Evolutionary conservation across 2,888 invertebrate genomes (phyloP).

Genomic region (Clostera curtula): DNA sequence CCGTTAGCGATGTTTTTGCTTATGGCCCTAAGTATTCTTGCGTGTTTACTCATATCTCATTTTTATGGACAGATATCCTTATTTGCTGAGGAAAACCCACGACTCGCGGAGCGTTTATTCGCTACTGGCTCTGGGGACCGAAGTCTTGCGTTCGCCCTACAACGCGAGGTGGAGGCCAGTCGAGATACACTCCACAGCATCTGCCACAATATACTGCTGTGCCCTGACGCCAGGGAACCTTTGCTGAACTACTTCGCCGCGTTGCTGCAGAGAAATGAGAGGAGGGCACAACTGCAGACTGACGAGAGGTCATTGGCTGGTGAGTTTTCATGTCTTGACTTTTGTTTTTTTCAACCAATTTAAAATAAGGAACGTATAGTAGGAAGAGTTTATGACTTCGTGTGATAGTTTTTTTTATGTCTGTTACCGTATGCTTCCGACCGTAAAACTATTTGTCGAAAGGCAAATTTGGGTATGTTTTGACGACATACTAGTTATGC

Average conservation of each 20-base stretch:
- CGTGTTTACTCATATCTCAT: background rate
- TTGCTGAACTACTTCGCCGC: constrained; percentile 87
- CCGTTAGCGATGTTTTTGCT: no score
- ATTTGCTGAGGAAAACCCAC: constrained; percentile 94
- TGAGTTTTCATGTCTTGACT: no score
- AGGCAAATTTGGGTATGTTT: no score
- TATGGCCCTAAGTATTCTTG: background rate
- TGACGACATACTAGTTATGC: no score
- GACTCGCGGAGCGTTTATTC: constrained; percentile 84
- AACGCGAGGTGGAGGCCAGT: constrained; percentile 86
- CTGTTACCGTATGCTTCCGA: no score
- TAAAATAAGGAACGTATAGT: no score
- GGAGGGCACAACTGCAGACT: constrained; percentile 91
- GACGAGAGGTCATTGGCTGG: constrained; percentile 89
- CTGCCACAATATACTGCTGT: constrained; percentile 88
- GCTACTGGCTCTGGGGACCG: constrained; percentile 77
- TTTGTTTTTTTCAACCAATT: no score
- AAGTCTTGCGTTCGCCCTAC: constrained; percentile 80
- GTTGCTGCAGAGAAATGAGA: constrained; percentile 86
- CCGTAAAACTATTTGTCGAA: no score
- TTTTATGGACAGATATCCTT: constrained; percentile 76
- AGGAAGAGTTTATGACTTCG: no score
- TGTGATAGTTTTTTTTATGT: no score
- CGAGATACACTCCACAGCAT: constrained; percentile 86
- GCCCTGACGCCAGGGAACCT: constrained; percentile 84